Evolutionary conservation across 2,888 invertebrate species (phyloP).

Genomic region (Unio delphinus): DNA sequence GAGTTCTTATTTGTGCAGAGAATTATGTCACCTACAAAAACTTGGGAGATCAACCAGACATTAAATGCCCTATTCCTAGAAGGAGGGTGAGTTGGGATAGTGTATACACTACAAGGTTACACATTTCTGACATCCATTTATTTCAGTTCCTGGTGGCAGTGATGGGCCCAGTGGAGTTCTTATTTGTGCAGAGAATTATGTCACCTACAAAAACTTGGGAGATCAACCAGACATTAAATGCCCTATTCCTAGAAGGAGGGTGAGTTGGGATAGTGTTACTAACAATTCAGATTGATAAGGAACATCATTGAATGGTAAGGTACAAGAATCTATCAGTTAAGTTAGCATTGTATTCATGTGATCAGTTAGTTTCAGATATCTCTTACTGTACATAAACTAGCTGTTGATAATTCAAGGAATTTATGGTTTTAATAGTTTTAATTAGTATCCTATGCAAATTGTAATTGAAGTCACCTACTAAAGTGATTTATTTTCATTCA

Average conservation of each 20-base stretch:
- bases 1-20: conserved; percentile 98
- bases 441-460: too few relatives aligned
- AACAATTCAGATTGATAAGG: neutral
- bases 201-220: conserved; percentile 98
- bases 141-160: conserved; percentile 84
- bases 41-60: conserved; percentile 98
- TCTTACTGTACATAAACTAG: too few relatives aligned
- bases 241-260: conserved; percentile 93
- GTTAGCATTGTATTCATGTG: too few relatives aligned
- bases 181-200: conserved; percentile 98
- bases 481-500: too few relatives aligned
- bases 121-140: conserved; percentile 4
- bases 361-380: too few relatives aligned
- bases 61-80: conserved; percentile 93
- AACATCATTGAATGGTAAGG: too few relatives aligned
- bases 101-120: neutral
- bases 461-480: too few relatives aligned
- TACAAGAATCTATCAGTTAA: too few relatives aligned
- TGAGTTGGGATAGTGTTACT: conserved; percentile 57
- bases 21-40: conserved; percentile 99
- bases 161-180: conserved; percentile 99
- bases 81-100: conserved; percentile 77
- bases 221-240: conserved; percentile 97
- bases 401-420: too few relatives aligned
- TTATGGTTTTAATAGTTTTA: too few relatives aligned